Conservation (phyloP, 1,140 invertebrate species). For the Papilio machaon region DNA sequence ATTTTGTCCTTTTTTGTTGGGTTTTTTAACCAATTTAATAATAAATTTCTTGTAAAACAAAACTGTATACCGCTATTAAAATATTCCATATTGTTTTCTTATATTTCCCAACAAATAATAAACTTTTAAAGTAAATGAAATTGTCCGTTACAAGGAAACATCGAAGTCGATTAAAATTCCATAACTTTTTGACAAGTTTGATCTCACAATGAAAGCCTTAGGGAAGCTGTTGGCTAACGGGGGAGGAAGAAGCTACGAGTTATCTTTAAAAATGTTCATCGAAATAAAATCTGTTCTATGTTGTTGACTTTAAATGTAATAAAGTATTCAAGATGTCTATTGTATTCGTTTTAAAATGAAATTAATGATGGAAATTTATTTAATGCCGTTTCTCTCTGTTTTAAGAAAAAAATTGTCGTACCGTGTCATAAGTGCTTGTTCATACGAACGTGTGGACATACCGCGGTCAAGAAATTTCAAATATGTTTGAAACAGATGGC, state of each 20-base stretch:
- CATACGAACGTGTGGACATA: no score
- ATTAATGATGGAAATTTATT: no score
- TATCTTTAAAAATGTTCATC: constrained; percentile 19
- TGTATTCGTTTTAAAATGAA: no score
- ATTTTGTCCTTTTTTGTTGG: background rate
- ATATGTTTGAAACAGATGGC: no score
- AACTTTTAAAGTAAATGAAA: background rate
- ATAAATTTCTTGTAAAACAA: background rate
- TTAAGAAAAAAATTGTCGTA: background rate
- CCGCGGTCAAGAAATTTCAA: no score
- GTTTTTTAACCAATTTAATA: background rate
- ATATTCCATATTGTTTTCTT: background rate
- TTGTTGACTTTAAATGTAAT: background rate
- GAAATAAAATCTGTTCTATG: background rate
- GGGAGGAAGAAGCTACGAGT: background rate
- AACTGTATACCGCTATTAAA: background rate
- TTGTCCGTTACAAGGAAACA: constrained; percentile 19
- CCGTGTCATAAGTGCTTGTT: no score
- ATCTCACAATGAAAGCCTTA: background rate
- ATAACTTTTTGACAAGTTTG: constrained; percentile 12
- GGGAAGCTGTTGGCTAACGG: background rate
- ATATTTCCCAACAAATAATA: background rate
- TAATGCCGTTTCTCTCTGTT: background rate
- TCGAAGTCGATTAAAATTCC: constrained; percentile 14
- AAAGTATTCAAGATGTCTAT: background rate